Evolutionary conservation across 2,113 vertebrate species (phyloP).

Genomic region (Coreoperca whiteheadi): DNA sequence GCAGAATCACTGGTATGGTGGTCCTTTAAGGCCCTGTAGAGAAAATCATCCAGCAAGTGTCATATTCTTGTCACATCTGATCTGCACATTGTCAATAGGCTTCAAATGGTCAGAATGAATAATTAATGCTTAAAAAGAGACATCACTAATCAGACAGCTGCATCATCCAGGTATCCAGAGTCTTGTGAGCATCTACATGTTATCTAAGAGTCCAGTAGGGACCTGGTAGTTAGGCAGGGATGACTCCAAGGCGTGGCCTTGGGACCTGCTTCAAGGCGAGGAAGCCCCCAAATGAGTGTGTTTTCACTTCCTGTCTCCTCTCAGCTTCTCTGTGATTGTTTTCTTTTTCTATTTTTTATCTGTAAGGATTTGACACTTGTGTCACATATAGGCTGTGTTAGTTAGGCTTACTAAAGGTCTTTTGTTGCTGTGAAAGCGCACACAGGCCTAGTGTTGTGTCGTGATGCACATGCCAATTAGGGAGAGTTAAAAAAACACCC

Average conservation of each 20-base stretch:
- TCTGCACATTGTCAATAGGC: neutral
- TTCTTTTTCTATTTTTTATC: constrained; percentile 22
- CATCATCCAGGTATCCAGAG: constrained; percentile 29
- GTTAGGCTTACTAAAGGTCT: constrained; percentile 62
- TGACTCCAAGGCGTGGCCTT: constrained; percentile 44
- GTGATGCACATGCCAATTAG: constrained; percentile 78
- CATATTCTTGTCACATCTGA: neutral
- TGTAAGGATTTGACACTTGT: constrained; percentile 14
- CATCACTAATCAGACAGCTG: constrained; percentile 17
- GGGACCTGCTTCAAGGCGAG: constrained; percentile 36
- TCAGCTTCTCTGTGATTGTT: neutral
- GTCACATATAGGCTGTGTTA: constrained; percentile 45
- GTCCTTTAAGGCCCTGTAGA: neutral
- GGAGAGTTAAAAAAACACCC: constrained; percentile 75
- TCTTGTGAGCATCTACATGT: constrained; percentile 36
- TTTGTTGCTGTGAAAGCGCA: constrained; percentile 53
- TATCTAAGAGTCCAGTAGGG: constrained; percentile 58
- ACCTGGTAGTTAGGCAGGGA: constrained; percentile 46
- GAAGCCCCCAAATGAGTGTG: constrained; percentile 35
- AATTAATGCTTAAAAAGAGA: constrained; percentile 16
- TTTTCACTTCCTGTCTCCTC: constrained; percentile 20
- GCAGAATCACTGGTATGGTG: neutral
- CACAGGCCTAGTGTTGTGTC: constrained; percentile 51
- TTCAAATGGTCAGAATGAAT: constrained; percentile 11
- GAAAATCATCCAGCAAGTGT: neutral